A percentile compares a stretch with the other conserved stretches of the same genome.
Evolutionary conservation across 2,888 invertebrate genomes (phyloP).

Genomic region (Drosophila robusta): DNA sequence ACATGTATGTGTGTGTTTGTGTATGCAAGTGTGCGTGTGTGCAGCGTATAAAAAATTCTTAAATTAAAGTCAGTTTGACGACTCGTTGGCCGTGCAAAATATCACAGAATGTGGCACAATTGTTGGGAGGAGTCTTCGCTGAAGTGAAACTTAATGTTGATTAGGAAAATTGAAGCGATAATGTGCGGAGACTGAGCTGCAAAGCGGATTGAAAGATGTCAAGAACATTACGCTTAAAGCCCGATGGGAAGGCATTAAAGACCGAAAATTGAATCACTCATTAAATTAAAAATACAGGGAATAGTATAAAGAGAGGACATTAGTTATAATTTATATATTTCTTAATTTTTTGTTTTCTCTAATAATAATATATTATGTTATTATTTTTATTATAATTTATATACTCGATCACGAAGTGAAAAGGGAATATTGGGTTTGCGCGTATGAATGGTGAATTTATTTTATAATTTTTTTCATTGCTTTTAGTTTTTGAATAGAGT

Average conservation of each 20-base stretch:
- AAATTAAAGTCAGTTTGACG: conserved; percentile 73
- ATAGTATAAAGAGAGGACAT: too few relatives aligned
- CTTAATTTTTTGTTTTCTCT: too few relatives aligned
- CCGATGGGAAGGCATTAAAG: not conserved
- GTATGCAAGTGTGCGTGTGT: conserved; percentile 11
- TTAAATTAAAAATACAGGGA: not conserved
- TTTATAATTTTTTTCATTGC: too few relatives aligned
- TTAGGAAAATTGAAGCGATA: conserved; percentile 68
- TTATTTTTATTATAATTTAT: too few relatives aligned
- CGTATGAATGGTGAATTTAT: too few relatives aligned
- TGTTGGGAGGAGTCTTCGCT: conserved; percentile 6
- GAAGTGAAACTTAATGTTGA: conserved; percentile 64
- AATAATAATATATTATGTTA: too few relatives aligned
- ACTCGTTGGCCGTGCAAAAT: conserved; percentile 46
- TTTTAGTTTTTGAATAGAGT: too few relatives aligned
- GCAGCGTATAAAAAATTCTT: conserved; percentile 63
- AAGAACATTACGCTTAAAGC: conserved; percentile 1
- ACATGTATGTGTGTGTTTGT: conserved; percentile 1
- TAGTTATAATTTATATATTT: too few relatives aligned
- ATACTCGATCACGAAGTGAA: too few relatives aligned
- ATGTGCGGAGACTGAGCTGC: conserved; percentile 22
- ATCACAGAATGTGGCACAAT: conserved; percentile 16
- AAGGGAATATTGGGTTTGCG: too few relatives aligned
- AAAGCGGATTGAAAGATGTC: not conserved
- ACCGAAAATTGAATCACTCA: not conserved